Conservation (phyloP, 2,797 vertebrate species). For the Lerista edwardsae region DNA sequence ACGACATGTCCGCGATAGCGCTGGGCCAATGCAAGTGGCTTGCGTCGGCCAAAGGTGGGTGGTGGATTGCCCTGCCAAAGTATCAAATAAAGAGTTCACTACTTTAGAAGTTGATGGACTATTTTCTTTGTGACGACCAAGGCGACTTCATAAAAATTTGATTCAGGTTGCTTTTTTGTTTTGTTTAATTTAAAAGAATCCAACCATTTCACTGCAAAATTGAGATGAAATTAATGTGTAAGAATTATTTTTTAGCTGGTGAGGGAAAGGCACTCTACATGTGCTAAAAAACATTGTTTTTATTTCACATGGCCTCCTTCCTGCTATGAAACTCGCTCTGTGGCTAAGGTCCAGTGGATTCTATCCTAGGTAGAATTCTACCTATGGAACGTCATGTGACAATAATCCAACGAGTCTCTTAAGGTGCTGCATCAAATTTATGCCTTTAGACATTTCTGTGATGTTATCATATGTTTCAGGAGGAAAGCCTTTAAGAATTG, state of each 20-base stretch:
- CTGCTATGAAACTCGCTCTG: neutral
- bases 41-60: too few relatives aligned
- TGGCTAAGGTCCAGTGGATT: neutral
- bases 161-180: neutral
- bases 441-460: neutral
- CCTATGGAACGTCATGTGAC: neutral
- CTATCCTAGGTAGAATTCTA: neutral
- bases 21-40: too few relatives aligned
- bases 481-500: constrained; percentile 19
- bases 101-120: neutral
- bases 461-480: neutral
- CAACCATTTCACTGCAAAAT: neutral
- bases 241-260: neutral
- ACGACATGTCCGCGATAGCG: too few relatives aligned
- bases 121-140: neutral
- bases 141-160: neutral
- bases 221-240: neutral
- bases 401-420: neutral
- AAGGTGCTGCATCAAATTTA: neutral
- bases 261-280: neutral
- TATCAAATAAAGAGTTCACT: neutral
- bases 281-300: neutral
- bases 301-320: neutral
- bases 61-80: neutral
- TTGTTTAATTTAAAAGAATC: neutral